Evolutionary conservation across 2,888 invertebrate genomes (phyloP), one percentile per base, ranked within the genome.

Genomic region (Epiblema foenella): DNA sequence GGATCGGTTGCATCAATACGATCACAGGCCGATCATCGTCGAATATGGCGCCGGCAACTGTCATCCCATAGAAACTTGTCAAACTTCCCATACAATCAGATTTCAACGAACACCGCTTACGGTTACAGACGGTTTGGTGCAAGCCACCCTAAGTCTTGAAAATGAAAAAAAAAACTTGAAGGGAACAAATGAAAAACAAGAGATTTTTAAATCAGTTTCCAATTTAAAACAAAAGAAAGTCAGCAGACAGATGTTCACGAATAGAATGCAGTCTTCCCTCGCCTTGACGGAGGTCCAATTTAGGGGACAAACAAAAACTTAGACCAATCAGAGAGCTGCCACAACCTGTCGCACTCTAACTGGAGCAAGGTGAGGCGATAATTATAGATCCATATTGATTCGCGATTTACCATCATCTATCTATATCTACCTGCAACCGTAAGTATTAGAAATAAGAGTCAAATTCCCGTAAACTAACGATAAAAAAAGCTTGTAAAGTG

Each of bases 291-390:
- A 64, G 49, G 63, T 12, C 29, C 63, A 46, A 64, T 57, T 64
- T 62, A 33, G 54, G 37, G 63, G 62, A n/a, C 17, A 49, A 58
- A 37, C 63, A 51, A 51, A n/a, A 54, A 51, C 46, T 24, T 39
- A 33, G 37, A 51, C 63, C 63, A 57, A 64, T 64, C 69, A 51
- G 49, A 65, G 52, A 39, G 20, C 39, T 5, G 37, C 11, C 37
- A 9, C 58, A 58, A 77, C 75, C 75, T 77, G 79, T 78, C 79
- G 75, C 69, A 73, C 83, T 83, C 75, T 83, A 89, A 84, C 81
- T 89, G 72, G 89, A 87, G 86, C 89, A 86, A 90, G 90, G 90
- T 87, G 83, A 88, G 85, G 85, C 83, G 80, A 81, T 89, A 89
- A 89, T 89, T 87, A 88, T 73, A 81, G 74, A 80, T 74, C 82